Evolutionary conservation across 2,113 vertebrate genomes (phyloP), one percentile per base, ranked within the genome.

Genomic region (Elaphurus davidianus): DNA sequence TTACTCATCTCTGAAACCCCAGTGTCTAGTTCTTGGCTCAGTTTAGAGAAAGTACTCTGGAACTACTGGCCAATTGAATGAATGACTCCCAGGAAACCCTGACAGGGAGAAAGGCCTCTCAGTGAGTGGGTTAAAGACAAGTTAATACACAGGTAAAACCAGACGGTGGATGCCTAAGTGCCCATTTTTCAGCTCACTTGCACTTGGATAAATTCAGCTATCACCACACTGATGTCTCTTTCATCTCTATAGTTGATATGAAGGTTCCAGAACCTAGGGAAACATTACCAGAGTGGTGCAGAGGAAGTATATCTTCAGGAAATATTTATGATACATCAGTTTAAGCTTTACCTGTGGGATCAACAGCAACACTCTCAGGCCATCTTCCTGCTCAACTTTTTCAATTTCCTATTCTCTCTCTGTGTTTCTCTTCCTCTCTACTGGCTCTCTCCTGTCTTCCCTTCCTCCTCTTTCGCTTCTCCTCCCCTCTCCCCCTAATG

Each of bases 321-420:
- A 97, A 93, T 93, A 78, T 33, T 97, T 76, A 86, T 71, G 47
- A 96, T 90, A 91, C 12, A 86, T 23, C 45, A 93, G 6, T 89
- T 93, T 79, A 89, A 78, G 8, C 27, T 89, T 79, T 78, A 60
- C 59, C 47, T 71, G 3, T 81, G 27, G 21, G 17, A 81, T 36
- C 76, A 92, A 88, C 5, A 78, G 16, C 71, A 88, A 59, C 2
- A 87, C 40, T 45, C 57, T 97, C 45, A 55, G 27, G 52, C 25
- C 36, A 94, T 55, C 11, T 90, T 97, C 60, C n/a, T 81, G 52
- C 47, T 47, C 86, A 71, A 40, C 11, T 43, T 78, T 47, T 59
- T 57, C 43, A 47, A 27, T 89, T 83, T 88, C 92, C 55, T 81
- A 62, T 90, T 30, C 1, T 91, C 21, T 74, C 10, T n/a, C 23